Evolutionary conservation across 2,888 invertebrate genomes (phyloP).

Genomic region (Ennomos fuscantarius): DNA sequence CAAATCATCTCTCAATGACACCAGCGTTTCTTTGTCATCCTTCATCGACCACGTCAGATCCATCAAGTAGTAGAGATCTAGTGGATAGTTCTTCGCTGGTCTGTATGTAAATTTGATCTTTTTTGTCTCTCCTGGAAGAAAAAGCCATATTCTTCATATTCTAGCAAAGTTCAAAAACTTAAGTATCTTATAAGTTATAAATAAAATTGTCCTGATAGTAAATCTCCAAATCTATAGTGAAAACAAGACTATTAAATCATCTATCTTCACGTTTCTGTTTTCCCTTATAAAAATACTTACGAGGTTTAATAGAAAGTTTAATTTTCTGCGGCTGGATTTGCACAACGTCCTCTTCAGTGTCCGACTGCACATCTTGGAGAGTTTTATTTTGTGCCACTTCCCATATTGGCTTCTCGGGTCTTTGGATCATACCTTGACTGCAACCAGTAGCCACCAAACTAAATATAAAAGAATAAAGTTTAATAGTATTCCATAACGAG

Average conservation of each 20-base stretch:
- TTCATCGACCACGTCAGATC: constrained; percentile 96
- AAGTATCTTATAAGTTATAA: too few relatives aligned
- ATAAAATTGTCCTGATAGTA: too few relatives aligned
- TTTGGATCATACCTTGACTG: constrained; percentile 69
- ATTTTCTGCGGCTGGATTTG: constrained; percentile 89
- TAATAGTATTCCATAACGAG: neutral
- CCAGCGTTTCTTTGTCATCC: constrained; percentile 92
- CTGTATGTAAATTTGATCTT: constrained; percentile 88
- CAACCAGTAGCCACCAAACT: constrained; percentile 72
- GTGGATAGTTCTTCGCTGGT: constrained; percentile 93
- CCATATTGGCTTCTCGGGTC: constrained; percentile 64
- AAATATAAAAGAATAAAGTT: constrained; percentile 21
- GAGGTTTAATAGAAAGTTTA: constrained; percentile 85
- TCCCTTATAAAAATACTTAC: constrained; percentile 64
- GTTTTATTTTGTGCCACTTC: constrained; percentile 69
- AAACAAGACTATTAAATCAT: too few relatives aligned
- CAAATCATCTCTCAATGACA: constrained; percentile 86
- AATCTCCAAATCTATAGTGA: too few relatives aligned
- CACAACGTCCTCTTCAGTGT: constrained; percentile 76
- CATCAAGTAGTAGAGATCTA: constrained; percentile 96
- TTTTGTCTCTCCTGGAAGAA: constrained; percentile 82
- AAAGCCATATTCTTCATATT: neutral
- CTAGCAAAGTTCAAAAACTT: too few relatives aligned
- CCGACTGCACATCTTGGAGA: constrained; percentile 78
- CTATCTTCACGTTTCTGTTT: too few relatives aligned